Percentiles rank a stretch among this genome's conserved stretches.
These are phyloP conservation scores for Andrena trimmerana DNA, from an alignment of 2,888 invertebrate genomes.

Conservation along the genomic window DNA sequence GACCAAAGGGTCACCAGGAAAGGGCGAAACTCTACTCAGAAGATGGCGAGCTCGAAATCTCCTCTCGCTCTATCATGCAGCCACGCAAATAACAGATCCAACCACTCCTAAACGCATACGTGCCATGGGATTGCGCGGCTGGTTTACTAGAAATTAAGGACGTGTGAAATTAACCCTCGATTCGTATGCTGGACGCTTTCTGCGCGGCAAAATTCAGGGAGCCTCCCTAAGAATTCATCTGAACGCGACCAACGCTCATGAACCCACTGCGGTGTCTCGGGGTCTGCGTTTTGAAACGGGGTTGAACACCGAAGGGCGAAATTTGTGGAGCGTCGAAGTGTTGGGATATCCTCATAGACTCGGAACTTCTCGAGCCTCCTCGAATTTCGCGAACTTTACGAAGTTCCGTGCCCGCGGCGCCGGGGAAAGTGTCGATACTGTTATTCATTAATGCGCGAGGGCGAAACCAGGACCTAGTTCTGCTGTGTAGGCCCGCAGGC, in stretches of 20 bases:
- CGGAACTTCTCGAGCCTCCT: background rate
- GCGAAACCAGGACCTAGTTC: background rate
- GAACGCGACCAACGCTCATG: background rate
- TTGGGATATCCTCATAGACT: background rate
- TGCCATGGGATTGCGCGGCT: background rate
- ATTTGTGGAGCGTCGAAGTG: background rate
- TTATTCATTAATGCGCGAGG: conserved; percentile 8
- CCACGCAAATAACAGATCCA: background rate
- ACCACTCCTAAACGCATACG: background rate
- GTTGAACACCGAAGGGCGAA: background rate
- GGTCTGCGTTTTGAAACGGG: background rate
- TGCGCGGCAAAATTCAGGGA: background rate
- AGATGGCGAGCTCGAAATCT: background rate
- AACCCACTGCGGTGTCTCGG: background rate
- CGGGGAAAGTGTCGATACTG: background rate
- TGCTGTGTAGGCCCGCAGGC: background rate
- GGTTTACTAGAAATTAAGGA: conserved; percentile 25
- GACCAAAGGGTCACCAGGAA: background rate
- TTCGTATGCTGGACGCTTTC: background rate
- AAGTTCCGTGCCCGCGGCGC: background rate
- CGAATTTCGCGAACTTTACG: background rate
- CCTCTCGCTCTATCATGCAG: background rate
- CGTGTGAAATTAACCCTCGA: conserved; percentile 18
- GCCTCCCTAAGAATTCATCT: background rate
- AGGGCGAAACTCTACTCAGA: background rate